These are phyloP conservation scores for Epizoanthus illoricatus DNA, from an alignment of 92 coral and sea anemone species.

Conservation along the genomic window DNA sequence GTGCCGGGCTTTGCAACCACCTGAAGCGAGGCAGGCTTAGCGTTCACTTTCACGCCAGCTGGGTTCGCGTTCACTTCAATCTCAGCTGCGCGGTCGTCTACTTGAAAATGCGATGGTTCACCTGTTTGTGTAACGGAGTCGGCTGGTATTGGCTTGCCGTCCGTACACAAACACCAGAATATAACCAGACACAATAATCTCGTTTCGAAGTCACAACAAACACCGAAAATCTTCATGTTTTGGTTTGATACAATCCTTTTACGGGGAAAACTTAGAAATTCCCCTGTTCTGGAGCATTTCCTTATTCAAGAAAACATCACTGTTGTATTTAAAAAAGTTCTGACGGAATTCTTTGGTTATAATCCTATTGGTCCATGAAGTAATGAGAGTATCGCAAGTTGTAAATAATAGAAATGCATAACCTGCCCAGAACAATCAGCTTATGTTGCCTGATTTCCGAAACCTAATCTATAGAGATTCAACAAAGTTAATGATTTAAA, in stretches of 20 bases:
- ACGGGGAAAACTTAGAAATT: not conserved
- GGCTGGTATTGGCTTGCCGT: slow-evolving; percentile 34
- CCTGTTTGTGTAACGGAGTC: slow-evolving; percentile 85
- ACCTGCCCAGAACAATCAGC: slow-evolving; percentile 9
- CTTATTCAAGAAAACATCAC: slow-evolving; percentile 9
- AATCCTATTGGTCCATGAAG: slow-evolving; percentile 11
- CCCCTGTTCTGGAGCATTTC: slow-evolving; percentile 11
- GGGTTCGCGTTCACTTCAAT: slow-evolving; percentile 99
- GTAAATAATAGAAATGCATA: slow-evolving; percentile 7
- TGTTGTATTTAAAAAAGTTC: not conserved
- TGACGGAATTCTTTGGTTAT: slow-evolving; percentile 15
- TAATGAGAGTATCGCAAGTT: slow-evolving; percentile 26
- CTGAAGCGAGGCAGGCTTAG: slow-evolving; percentile 97
- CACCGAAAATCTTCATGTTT: slow-evolving; percentile 19
- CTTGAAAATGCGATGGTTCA: slow-evolving; percentile 99
- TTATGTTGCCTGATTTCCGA: not conserved
- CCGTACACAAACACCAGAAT: slow-evolving; percentile 3
- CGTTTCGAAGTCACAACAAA: slow-evolving; percentile 14
- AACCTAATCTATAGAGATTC: no score
- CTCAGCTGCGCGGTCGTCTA: slow-evolving; percentile 98
- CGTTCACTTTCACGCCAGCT: slow-evolving; percentile 97
- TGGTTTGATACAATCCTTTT: not conserved
- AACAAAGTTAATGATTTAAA: no score
- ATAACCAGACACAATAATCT: slow-evolving; percentile 10
- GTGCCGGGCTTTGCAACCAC: slow-evolving; percentile 98